These are phyloP conservation scores for Ceratitis capitata DNA, from an alignment of 1,140 invertebrate species.

Conservation along the genomic window DNA sequence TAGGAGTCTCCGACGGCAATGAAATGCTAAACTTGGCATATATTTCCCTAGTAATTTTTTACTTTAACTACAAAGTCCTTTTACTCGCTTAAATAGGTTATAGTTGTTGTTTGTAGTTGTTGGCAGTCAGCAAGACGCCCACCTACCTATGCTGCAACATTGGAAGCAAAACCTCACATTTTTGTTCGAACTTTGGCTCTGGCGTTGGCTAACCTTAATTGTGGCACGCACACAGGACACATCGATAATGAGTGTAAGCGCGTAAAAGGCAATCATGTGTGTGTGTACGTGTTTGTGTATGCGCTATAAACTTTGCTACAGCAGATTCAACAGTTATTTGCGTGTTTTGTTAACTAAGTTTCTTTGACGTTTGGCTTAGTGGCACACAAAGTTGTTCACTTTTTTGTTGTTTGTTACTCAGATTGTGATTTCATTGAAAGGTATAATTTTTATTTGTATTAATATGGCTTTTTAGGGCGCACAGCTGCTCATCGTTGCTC, in stretches of 20 bases:
- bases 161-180: neutral
- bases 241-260: neutral
- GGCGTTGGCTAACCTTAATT: neutral
- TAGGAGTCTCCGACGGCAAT: neutral
- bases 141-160: neutral
- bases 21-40: constrained; percentile 10
- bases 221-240: neutral
- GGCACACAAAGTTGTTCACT: neutral
- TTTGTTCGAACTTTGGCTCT: too few relatives aligned
- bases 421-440: neutral
- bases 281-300: neutral
- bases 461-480: neutral
- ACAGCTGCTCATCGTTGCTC: neutral
- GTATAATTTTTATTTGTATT: neutral
- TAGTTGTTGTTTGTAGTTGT: neutral
- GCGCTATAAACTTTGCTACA: neutral
- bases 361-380: neutral
- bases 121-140: neutral
- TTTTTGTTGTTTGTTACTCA: neutral
- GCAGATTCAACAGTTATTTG: constrained; percentile 24
- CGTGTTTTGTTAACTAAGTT: neutral
- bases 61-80: neutral
- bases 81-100: neutral
- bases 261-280: neutral
- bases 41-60: neutral